These are phyloP conservation scores for Pectinophora gossypiella DNA, from an alignment of 1,140 invertebrate species.

Conservation along the genomic window DNA sequence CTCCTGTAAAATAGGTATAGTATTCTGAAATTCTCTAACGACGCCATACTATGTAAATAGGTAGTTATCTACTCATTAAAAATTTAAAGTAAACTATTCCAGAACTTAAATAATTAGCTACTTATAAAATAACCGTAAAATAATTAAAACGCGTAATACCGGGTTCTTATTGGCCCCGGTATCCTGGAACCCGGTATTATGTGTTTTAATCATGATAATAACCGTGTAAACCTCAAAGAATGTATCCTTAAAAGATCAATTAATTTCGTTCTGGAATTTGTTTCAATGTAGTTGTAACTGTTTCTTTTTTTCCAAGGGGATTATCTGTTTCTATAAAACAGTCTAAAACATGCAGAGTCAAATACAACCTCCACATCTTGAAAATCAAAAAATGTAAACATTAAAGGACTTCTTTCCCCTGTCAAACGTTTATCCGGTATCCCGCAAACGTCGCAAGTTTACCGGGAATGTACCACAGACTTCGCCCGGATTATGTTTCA, in stretches of 20 bases:
- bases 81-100: too few relatives aligned
- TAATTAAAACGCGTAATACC: too few relatives aligned
- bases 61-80: neutral
- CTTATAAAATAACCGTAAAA: too few relatives aligned
- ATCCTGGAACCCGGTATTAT: too few relatives aligned
- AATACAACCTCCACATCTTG: neutral
- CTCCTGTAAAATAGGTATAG: neutral
- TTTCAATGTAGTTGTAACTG: neutral
- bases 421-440: constrained; percentile 37
- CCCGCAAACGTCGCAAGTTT: constrained; percentile 53
- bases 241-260: too few relatives aligned
- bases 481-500: constrained; percentile 51
- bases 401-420: constrained; percentile 42
- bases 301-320: neutral
- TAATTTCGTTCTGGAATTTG: neutral
- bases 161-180: too few relatives aligned
- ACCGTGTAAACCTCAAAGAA: too few relatives aligned
- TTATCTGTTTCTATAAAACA: neutral
- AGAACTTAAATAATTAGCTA: too few relatives aligned
- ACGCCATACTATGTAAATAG: neutral
- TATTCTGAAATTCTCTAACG: neutral
- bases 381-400: neutral
- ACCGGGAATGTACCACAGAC: neutral
- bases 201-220: too few relatives aligned
- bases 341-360: neutral